A percentile compares a stretch with the other conserved stretches of the same genome.
These are phyloP conservation scores for Nylanderia fulva DNA, from an alignment of 1,140 invertebrate species.

Conservation along the genomic window DNA sequence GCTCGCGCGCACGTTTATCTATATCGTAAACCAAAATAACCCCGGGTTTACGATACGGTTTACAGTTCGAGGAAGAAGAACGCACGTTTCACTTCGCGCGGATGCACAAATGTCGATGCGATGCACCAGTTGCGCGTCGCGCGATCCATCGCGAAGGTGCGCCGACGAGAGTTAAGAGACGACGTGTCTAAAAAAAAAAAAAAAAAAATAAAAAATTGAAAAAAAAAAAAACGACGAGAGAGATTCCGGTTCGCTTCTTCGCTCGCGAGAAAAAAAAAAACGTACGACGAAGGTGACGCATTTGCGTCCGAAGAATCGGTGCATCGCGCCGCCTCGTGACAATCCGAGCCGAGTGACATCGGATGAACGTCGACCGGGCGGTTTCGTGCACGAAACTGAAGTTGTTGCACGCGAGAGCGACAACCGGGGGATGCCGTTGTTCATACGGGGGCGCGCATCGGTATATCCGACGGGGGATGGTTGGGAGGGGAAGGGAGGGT, in stretches of 20 bases:
- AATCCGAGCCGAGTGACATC: slow-evolving; percentile 44
- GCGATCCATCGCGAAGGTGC: not conserved
- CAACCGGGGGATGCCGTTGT: slow-evolving; percentile 53
- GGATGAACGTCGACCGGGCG: slow-evolving; percentile 58
- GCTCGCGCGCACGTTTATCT: not conserved
- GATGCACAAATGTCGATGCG: not conserved
- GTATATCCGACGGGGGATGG: too few relatives aligned
- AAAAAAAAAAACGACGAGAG: too few relatives aligned
- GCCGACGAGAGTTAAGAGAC: slow-evolving; percentile 15
- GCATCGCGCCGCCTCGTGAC: slow-evolving; percentile 73
- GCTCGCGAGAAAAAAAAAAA: slow-evolving; percentile 74
- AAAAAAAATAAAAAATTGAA: too few relatives aligned
- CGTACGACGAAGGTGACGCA: slow-evolving; percentile 80
- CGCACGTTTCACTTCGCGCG: not conserved
- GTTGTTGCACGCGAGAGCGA: slow-evolving; percentile 29
- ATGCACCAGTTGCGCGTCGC: not conserved
- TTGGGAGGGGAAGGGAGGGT: not conserved
- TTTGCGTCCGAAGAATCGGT: slow-evolving; percentile 80
- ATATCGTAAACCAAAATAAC: not conserved
- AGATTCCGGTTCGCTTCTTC: not conserved
- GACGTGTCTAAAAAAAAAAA: not conserved
- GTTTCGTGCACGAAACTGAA: slow-evolving; percentile 71
- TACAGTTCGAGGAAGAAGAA: not conserved
- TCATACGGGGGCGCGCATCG: slow-evolving; percentile 53
- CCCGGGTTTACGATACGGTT: slow-evolving; percentile 22